These are phyloP conservation scores for Melipona beecheii DNA, from an alignment of 2,888 invertebrate genomes.

Conservation along the genomic window DNA sequence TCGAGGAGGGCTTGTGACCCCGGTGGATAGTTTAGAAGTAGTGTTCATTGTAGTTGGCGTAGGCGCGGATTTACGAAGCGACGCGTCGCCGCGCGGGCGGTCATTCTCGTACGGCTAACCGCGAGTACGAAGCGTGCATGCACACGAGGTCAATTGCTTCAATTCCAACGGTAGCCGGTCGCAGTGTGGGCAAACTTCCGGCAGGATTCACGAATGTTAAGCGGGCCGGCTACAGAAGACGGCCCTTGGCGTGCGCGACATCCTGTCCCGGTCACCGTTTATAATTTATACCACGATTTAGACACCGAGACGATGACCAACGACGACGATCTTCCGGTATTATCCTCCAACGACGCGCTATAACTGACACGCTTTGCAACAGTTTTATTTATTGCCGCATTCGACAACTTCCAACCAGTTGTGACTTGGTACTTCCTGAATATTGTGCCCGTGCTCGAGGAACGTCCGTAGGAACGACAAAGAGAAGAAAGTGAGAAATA, in stretches of 20 bases:
- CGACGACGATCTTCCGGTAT: slow-evolving; percentile 60
- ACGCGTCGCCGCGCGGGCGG: slow-evolving; percentile 47
- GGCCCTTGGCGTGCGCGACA: slow-evolving; percentile 63
- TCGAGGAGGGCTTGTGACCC: not conserved
- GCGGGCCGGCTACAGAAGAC: slow-evolving; percentile 39
- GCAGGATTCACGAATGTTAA: slow-evolving; percentile 70
- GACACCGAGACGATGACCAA: slow-evolving; percentile 53
- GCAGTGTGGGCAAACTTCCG: slow-evolving; percentile 72
- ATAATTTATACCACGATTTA: slow-evolving; percentile 68
- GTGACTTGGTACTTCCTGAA: not conserved
- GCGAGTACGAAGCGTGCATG: slow-evolving; percentile 30
- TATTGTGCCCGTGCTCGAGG: not conserved
- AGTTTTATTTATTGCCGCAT: slow-evolving; percentile 30
- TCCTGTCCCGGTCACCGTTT: slow-evolving; percentile 56
- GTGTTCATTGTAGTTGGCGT: slow-evolving; percentile 41
- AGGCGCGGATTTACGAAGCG: slow-evolving; percentile 56
- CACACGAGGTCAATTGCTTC: slow-evolving; percentile 70
- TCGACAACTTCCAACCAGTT: not conserved
- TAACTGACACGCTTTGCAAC: slow-evolving; percentile 19
- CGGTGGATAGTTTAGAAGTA: slow-evolving; percentile 27
- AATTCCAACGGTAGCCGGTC: slow-evolving; percentile 60
- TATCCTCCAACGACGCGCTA: slow-evolving; percentile 35
- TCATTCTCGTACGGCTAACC: slow-evolving; percentile 37
- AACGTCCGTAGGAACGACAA: not conserved
- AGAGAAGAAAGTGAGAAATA: not conserved